Base-by-base conservation (phyloP, 1,140 invertebrate genomes). In the Trichonephila clavata region DNA sequence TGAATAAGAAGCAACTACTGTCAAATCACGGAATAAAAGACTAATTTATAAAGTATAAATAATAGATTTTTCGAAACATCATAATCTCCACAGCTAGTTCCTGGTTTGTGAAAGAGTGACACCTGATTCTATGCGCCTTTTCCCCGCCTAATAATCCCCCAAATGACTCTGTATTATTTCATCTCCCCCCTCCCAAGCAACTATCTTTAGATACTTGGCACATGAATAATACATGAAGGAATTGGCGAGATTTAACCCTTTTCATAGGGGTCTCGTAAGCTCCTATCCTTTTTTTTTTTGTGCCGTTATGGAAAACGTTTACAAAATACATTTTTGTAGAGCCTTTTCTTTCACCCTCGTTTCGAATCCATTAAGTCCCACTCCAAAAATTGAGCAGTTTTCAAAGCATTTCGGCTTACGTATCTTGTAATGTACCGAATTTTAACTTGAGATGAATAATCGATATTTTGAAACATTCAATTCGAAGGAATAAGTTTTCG, bases 171-270 rank as follows among this genome's bases (percentile, higher is more conserved):
- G 60, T 86, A 86, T 86, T 86, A 86, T 86, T 86, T 86, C 84
- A 86, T 57, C 84, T 57, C 10, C 84, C 32, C 16, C 14, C 32
- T 86, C 61, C 84, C 61, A 61, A n/a, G 84, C 60, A 86, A 63
- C 84, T 63, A 86, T 60, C n/a, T 39, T n/a, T 24, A 18, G 60
- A 57, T 27, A 32, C 13, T 5, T 24, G 27, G n/a, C 20, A 50
- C 50, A 86, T 86, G 84, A 86, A 86, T 86, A 86, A 86, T 86
- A 59, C 60, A 86, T 86, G 84, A 86, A 86, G 39, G 84, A 86
- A 86, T 86, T 24, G 84, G 57, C 16, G 24, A 86, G 60, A 57
- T 39, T 86, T 86, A 86, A 86, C 84, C 84, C 84, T 63, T 84
- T 61, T 86, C 57, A 86, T 61, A 86, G 60, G 60, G 84, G 84